Percentiles rank a stretch among this genome's conserved stretches.
Evolutionary conservation across 2,888 invertebrate genomes (phyloP).

Genomic region (Iphiclides podalirius): DNA sequence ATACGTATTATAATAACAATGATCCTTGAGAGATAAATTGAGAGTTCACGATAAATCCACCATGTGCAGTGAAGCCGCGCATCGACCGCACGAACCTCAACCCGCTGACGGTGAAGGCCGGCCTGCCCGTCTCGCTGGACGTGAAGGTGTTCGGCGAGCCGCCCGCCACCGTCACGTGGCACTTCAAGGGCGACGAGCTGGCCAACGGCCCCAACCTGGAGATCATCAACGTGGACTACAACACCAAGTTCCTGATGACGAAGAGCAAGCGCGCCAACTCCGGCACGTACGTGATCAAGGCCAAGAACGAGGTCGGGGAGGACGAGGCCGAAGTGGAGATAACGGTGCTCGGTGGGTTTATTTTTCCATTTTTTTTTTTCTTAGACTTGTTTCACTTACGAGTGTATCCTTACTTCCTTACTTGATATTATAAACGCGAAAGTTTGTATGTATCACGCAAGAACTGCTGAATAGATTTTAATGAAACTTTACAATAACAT

Average conservation of each 20-base stretch:
- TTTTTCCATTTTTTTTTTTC: too few relatives aligned
- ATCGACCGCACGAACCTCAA: constrained; percentile 95
- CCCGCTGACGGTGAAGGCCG: constrained; percentile 91
- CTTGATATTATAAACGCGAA: too few relatives aligned
- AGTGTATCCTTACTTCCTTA: too few relatives aligned
- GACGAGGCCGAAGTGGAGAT: constrained; percentile 95
- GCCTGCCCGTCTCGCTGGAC: constrained; percentile 92
- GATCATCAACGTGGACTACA: constrained; percentile 92
- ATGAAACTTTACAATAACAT: too few relatives aligned
- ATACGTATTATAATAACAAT: too few relatives aligned
- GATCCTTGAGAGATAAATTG: too few relatives aligned
- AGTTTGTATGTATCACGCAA: too few relatives aligned
- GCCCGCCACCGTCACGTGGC: constrained; percentile 95
- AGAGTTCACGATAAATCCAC: too few relatives aligned
- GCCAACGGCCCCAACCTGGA: constrained; percentile 82
- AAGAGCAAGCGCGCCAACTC: constrained; percentile 89
- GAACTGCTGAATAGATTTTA: too few relatives aligned
- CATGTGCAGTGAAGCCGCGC: constrained; percentile 95
- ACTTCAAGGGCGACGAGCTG: constrained; percentile 85
- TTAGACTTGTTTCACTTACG: too few relatives aligned
- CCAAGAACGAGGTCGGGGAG: constrained; percentile 95
- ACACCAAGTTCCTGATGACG: constrained; percentile 93
- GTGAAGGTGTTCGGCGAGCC: constrained; percentile 96
- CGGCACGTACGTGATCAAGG: constrained; percentile 93
- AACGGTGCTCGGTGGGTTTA: constrained; percentile 82